Evolutionary conservation across 2,113 vertebrate genomes (phyloP).

Genomic region (Caranx ignobilis): DNA sequence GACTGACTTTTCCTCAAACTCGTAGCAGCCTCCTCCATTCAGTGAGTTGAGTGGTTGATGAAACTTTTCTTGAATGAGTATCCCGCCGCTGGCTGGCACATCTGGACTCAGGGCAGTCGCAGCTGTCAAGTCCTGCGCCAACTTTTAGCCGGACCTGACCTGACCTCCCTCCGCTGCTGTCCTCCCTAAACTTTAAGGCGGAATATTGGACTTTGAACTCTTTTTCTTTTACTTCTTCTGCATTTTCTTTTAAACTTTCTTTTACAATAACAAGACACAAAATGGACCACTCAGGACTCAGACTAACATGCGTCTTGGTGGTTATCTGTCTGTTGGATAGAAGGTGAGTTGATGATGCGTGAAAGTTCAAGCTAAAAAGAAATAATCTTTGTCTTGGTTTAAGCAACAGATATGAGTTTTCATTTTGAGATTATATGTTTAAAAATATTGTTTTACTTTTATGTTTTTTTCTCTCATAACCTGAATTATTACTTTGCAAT

Average conservation of each 20-base stretch:
- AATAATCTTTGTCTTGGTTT: not conserved
- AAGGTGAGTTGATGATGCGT: slow-evolving; percentile 75
- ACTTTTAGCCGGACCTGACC: slow-evolving; percentile 48
- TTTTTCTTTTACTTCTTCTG: not conserved
- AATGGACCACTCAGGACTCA: slow-evolving; percentile 78
- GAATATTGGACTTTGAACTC: slow-evolving; percentile 64
- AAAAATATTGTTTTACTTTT: not conserved
- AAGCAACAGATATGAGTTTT: not conserved
- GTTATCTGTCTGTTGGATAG: slow-evolving; percentile 75
- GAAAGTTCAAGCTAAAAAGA: not conserved
- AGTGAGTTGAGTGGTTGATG: slow-evolving; percentile 53
- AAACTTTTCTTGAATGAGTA: slow-evolving; percentile 79
- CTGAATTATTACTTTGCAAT: not conserved
- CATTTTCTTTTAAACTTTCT: slow-evolving; percentile 10
- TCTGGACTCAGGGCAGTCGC: slow-evolving; percentile 65
- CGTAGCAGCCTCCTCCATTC: slow-evolving; percentile 46
- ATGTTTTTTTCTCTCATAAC: too few species aligned
- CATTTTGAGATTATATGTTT: not conserved
- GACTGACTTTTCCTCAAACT: slow-evolving; percentile 44
- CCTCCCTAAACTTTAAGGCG: slow-evolving; percentile 36
- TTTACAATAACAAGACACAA: slow-evolving; percentile 43
- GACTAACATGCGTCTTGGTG: slow-evolving; percentile 74
- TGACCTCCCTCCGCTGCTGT: slow-evolving; percentile 15
- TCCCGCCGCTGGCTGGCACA: slow-evolving; percentile 69
- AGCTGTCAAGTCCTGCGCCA: slow-evolving; percentile 60